Conservation (phyloP, 2,113 vertebrate species). For the Meleagris gallopavo region DNA sequence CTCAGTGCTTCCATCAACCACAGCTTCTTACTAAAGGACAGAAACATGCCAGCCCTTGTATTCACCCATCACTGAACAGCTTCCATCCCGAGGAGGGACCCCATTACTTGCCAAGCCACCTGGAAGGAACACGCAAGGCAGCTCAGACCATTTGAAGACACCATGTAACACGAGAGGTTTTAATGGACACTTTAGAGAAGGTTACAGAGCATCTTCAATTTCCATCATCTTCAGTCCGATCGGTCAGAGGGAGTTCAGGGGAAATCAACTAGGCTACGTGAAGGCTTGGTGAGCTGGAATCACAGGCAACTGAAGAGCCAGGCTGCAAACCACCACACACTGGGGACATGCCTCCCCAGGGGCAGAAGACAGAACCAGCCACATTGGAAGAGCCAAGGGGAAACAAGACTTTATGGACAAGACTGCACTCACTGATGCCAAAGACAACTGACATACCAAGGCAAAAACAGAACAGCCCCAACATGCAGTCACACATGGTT, state of each 20-base stretch:
- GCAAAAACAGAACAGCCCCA: neutral
- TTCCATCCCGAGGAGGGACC: neutral
- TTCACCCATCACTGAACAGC: conserved; percentile 46
- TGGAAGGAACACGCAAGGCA: neutral
- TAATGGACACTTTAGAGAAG: neutral
- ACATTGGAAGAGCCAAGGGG: neutral
- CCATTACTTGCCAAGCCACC: conserved; percentile 32
- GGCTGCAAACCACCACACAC: fast-evolving
- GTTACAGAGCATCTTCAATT: neutral
- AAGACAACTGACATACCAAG: neutral
- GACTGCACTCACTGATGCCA: neutral
- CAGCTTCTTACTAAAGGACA: neutral
- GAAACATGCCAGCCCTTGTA: neutral
- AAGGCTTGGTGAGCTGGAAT: neutral
- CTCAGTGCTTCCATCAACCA: neutral
- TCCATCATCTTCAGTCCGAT: neutral
- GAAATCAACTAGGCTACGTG: neutral
- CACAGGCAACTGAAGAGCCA: neutral
- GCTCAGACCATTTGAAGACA: neutral
- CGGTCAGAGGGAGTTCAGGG: neutral
- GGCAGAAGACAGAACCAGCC: neutral
- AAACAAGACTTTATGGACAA: neutral
- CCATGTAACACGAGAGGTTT: neutral
- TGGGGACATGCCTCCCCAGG: neutral
- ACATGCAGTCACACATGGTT: neutral